Percentiles rank a stretch among this genome's conserved stretches.
These are phyloP conservation scores for Chrysocyon brachyurus DNA, from an alignment of 2,797 vertebrate genomes.

Conservation along the genomic window DNA sequence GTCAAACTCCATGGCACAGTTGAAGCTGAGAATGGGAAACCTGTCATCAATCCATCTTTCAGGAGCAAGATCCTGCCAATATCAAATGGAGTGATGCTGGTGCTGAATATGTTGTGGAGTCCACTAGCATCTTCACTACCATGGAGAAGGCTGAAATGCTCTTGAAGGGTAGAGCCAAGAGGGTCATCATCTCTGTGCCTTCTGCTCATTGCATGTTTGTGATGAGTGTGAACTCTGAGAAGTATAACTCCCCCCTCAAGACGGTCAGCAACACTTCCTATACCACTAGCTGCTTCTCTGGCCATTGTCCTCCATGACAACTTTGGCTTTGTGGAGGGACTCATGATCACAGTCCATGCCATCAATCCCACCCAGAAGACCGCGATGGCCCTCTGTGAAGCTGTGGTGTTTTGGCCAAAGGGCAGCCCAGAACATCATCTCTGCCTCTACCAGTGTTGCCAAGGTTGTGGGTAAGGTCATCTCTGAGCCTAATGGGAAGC, in stretches of 20 bases:
- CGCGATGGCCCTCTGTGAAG: background rate
- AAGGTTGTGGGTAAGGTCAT: background rate
- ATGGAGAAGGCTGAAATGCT: background rate
- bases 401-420: background rate
- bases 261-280: background rate
- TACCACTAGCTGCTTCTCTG: background rate
- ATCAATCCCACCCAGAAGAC: background rate
- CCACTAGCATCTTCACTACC: background rate
- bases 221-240: background rate
- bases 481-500: background rate
- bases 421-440: background rate
- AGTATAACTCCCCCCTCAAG: background rate
- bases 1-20: background rate
- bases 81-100: background rate
- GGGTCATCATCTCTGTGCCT: background rate
- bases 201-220: background rate
- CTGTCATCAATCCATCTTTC: background rate
- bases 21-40: background rate
- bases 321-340: background rate
- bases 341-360: background rate
- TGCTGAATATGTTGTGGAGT: background rate
- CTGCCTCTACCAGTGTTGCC: background rate
- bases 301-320: background rate
- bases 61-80: background rate
- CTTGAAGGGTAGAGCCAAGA: background rate